These are phyloP conservation scores for Pangasius djambal DNA, from an alignment of 2,797 vertebrate species.

Conservation along the genomic window DNA sequence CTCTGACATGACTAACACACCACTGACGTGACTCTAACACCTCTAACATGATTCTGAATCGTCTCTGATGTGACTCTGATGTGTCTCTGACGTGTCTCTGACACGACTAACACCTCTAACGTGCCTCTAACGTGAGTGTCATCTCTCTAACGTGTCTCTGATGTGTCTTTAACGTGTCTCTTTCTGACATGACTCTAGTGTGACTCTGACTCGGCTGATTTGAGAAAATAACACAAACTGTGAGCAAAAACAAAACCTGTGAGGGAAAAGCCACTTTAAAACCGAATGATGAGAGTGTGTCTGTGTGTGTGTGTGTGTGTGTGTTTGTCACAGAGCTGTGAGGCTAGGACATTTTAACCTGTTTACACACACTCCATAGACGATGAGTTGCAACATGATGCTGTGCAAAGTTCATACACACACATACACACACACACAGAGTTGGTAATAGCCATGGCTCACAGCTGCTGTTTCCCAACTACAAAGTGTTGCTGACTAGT, in stretches of 20 bases:
- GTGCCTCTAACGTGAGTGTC: no score
- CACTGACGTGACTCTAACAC: no score
- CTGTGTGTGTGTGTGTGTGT: slow-evolving; percentile 11
- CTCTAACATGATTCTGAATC: no score
- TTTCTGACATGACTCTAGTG: not conserved
- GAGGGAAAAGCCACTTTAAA: not conserved
- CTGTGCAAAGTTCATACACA: slow-evolving; percentile 18
- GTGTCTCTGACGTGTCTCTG: not conserved
- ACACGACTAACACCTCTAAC: no score
- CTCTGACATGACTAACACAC: not conserved
- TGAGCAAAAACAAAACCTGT: not conserved
- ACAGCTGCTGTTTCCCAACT: slow-evolving; percentile 75
- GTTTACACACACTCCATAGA: slow-evolving; percentile 22
- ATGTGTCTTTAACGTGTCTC: not conserved
- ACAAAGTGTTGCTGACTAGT: slow-evolving; percentile 23
- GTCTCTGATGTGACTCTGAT: not conserved
- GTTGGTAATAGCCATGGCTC: slow-evolving; percentile 68
- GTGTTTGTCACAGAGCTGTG: not conserved
- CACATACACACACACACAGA: slow-evolving; percentile 1
- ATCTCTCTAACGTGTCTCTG: not conserved
- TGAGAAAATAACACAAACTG: no score
- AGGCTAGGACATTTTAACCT: slow-evolving; percentile 18
- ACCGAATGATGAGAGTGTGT: not conserved
- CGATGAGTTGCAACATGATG: slow-evolving; percentile 18
- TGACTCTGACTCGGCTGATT: not conserved